Percentiles rank a stretch among this genome's conserved stretches.
These are phyloP conservation scores for Agonopterix alstromeriana DNA, from an alignment of 2,888 invertebrate genomes.

Conservation along the genomic window DNA sequence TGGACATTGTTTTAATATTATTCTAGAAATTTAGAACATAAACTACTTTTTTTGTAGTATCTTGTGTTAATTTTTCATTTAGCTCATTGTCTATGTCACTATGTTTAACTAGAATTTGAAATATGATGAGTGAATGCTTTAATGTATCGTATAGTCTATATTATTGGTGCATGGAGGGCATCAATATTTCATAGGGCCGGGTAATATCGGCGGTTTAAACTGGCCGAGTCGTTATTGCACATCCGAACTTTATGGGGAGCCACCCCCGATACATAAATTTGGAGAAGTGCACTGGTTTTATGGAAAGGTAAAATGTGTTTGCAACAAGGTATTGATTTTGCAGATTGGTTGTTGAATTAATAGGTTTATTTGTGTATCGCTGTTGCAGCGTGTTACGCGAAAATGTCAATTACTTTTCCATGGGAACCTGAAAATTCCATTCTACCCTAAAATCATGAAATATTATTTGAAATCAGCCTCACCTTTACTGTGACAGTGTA, in stretches of 20 bases:
- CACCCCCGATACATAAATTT: constrained; percentile 69
- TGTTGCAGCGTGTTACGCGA: neutral
- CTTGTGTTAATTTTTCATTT: too few species aligned
- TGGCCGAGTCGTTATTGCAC: constrained; percentile 63
- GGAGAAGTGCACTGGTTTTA: constrained; percentile 59
- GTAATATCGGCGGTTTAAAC: constrained; percentile 65
- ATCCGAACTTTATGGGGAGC: constrained; percentile 67
- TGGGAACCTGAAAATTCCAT: neutral
- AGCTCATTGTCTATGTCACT: too few species aligned
- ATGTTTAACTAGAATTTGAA: constrained; percentile 14
- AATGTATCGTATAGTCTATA: constrained; percentile 1
- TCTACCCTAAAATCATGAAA: constrained; percentile 9
- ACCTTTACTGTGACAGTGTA: too few species aligned
- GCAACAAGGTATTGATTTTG: constrained; percentile 64
- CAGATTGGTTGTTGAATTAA: constrained; percentile 40
- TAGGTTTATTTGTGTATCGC: constrained; percentile 8
- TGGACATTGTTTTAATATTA: too few species aligned
- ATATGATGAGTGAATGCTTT: constrained; percentile 23
- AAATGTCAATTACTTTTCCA: too few species aligned
- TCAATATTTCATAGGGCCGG: constrained; percentile 65
- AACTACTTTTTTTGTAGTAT: too few species aligned
- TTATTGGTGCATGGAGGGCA: constrained; percentile 35
- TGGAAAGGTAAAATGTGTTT: constrained; percentile 54
- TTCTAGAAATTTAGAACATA: too few species aligned
- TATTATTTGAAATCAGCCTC: too few species aligned